A percentile compares a stretch with the other conserved stretches of the same genome.
Evolutionary conservation across 2,113 vertebrate genomes (phyloP).

Genomic region (Cervus canadensis): DNA sequence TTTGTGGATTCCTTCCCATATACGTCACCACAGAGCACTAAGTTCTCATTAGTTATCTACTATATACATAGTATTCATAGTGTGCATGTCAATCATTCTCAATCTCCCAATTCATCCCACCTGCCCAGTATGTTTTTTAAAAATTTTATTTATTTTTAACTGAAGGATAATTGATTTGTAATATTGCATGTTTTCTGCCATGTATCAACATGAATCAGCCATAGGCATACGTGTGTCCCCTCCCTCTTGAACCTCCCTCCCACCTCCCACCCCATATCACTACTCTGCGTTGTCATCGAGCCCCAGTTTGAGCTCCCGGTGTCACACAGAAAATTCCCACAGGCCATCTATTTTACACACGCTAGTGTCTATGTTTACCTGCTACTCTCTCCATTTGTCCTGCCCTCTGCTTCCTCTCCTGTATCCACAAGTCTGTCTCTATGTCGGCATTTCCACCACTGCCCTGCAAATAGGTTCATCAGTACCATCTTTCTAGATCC

Average conservation of each 20-base stretch:
- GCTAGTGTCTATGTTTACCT: not conserved
- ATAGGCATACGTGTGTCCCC: not conserved
- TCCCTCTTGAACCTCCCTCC: not conserved
- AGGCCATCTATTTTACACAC: not conserved
- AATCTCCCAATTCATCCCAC: not conserved
- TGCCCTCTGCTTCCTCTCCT: not conserved
- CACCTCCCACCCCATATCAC: not conserved
- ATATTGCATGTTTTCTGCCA: not conserved
- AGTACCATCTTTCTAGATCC: not conserved
- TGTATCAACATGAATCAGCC: not conserved
- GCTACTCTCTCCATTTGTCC: not conserved
- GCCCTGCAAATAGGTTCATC: not conserved
- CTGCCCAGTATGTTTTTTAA: not conserved
- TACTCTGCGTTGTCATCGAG: not conserved
- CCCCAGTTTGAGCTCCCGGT: not conserved
- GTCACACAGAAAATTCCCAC: not conserved
- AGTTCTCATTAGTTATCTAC: not conserved
- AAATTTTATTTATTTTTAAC: not conserved
- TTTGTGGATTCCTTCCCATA: not conserved
- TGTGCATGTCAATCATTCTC: not conserved
- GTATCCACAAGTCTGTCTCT: not conserved
- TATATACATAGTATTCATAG: not conserved
- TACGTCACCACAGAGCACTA: not conserved
- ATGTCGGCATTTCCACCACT: not conserved
- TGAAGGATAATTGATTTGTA: not conserved